Conservation (phyloP, 2,797 vertebrate genomes). For the Neoniphon sammara region DNA sequence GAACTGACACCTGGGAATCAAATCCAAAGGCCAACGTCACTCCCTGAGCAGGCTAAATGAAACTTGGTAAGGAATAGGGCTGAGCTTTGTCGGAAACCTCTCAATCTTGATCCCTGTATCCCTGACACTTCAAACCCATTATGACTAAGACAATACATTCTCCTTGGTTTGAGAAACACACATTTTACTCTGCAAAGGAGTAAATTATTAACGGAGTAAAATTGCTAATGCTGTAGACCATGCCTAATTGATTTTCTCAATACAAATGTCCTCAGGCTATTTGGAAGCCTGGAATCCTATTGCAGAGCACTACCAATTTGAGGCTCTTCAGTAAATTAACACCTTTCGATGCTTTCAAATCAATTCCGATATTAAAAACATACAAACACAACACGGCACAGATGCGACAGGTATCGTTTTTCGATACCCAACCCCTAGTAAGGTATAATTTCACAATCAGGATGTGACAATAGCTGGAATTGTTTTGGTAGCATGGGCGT, state of each 20-base stretch:
- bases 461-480: background rate
- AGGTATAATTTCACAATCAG: background rate
- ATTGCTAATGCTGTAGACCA: background rate
- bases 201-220: background rate
- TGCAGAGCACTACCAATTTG: too few relatives aligned
- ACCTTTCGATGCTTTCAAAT: too few relatives aligned
- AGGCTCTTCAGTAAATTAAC: too few relatives aligned
- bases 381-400: background rate
- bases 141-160: background rate
- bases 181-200: background rate
- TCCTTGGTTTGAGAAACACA: background rate
- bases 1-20: slow-evolving; percentile 92
- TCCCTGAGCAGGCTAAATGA: background rate
- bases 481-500: background rate
- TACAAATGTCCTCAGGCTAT: background rate
- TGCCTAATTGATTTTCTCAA: background rate
- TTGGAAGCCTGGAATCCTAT: too few relatives aligned
- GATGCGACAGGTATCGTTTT: background rate
- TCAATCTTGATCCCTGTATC: too few relatives aligned
- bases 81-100: too few relatives aligned
- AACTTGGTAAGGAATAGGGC: background rate
- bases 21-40: background rate
- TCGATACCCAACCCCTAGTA: background rate
- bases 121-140: background rate
- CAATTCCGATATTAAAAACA: too few relatives aligned